phyloP scores from a whole-genome alignment of 2,888 invertebrate genomes.

The Hesperia comma region DNA sequence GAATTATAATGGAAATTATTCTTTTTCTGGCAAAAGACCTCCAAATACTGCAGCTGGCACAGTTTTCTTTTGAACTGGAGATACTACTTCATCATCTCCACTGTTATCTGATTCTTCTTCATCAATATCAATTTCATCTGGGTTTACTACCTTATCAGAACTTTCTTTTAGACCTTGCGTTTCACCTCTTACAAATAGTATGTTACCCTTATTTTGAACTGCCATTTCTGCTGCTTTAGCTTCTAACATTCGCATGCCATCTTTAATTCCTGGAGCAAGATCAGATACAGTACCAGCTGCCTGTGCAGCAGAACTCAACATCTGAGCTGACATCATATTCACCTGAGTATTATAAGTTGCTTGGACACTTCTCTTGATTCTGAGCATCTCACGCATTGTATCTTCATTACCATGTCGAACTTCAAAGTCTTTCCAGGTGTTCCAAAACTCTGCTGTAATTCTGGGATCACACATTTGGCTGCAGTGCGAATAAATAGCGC shows the following conservation, averaged over 20 bases:
- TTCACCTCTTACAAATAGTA: constrained; percentile 94
- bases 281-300: constrained; percentile 88
- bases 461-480: constrained; percentile 99
- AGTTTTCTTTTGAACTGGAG: constrained; percentile 92
- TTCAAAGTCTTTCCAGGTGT: constrained; percentile 99
- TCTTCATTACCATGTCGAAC: constrained; percentile 99
- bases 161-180: constrained; percentile 89
- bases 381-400: constrained; percentile 99
- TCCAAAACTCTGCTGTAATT: constrained; percentile 98
- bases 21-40: constrained; percentile 80
- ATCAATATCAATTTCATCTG: constrained; percentile 94
- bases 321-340: constrained; percentile 99
- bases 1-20: constrained; percentile 39
- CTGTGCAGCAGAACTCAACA: constrained; percentile 91
- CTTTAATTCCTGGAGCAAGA: constrained; percentile 89
- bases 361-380: constrained; percentile 98
- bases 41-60: constrained; percentile 97
- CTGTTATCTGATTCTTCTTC: constrained; percentile 87
- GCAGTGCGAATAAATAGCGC: constrained; percentile 98
- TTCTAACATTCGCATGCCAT: constrained; percentile 95
- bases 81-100: constrained; percentile 84
- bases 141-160: constrained; percentile 89
- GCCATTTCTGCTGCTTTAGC: constrained; percentile 91
- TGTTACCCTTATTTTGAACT: constrained; percentile 84
- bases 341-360: constrained; percentile 99